Evolutionary conservation across 2,888 invertebrate genomes (phyloP).

Genomic region (Morpho helenor): DNA sequence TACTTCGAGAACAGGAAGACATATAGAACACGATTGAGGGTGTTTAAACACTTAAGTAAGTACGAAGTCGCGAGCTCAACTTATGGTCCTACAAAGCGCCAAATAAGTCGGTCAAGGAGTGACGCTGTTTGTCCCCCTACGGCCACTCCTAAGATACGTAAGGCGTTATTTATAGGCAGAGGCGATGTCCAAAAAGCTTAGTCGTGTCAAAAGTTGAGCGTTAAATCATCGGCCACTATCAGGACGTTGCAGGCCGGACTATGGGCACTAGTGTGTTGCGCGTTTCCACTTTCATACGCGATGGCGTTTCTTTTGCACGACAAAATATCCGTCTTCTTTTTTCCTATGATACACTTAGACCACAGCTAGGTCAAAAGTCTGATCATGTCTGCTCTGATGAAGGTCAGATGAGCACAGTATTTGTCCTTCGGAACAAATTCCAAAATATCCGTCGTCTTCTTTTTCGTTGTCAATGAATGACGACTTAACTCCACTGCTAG

Average conservation of each 20-base stretch:
- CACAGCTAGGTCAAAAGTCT: no score
- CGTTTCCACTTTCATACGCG: conserved; percentile 37
- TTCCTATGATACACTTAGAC: no score
- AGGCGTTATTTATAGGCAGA: conserved; percentile 75
- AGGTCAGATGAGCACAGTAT: conserved; percentile 17
- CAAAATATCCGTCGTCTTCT: no score
- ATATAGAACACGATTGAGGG: no score
- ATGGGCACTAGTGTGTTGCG: conserved; percentile 56
- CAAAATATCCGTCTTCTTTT: no score
- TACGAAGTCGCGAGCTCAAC: no score
- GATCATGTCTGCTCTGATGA: no score
- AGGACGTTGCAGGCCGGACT: conserved; percentile 83
- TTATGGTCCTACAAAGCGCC: no score
- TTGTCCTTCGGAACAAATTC: neutral
- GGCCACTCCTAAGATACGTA: conserved; percentile 48
- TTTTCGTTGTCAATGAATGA: no score
- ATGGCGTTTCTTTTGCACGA: conserved; percentile 10
- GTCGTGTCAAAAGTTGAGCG: conserved; percentile 83
- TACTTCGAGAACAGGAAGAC: no score
- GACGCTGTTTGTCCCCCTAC: conserved; percentile 18
- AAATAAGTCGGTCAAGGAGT: conserved; percentile 22
- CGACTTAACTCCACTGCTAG: no score
- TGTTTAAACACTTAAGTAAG: no score
- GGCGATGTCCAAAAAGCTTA: conserved; percentile 79
- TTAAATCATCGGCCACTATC: conserved; percentile 85